A percentile compares a stretch with the other conserved stretches of the same genome.
phyloP scores from a whole-genome alignment of 2,888 invertebrate species.

The Entomobrya multifasciata region DNA sequence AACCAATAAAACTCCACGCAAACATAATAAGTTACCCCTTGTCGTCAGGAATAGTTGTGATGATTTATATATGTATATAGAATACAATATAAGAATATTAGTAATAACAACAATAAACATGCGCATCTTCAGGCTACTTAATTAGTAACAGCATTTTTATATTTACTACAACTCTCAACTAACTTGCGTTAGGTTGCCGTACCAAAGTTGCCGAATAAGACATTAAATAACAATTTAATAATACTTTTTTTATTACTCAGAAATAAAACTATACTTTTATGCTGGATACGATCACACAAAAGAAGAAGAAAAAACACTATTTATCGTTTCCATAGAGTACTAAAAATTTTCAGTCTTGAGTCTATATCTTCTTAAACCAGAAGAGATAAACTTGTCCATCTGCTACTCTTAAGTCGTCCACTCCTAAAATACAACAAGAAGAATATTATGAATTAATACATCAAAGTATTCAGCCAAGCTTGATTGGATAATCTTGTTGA shows the following conservation, averaged over 20 bases:
- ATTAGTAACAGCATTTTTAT: too few relatives aligned
- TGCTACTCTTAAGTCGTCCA: constrained; percentile 92
- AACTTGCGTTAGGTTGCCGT: too few relatives aligned
- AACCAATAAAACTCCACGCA: neutral
- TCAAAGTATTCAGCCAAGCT: too few relatives aligned
- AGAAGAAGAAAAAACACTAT: neutral
- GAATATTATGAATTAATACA: neutral
- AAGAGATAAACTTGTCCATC: constrained; percentile 94
- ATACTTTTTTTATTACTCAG: neutral
- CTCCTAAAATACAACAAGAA: constrained; percentile 85
- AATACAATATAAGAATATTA: too few relatives aligned
- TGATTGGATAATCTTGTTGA: too few relatives aligned
- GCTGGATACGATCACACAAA: neutral
- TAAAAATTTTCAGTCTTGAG: constrained; percentile 68
- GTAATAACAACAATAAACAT: too few relatives aligned
- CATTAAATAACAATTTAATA: too few relatives aligned
- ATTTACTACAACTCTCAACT: too few relatives aligned
- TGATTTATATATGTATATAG: too few relatives aligned
- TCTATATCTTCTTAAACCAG: constrained; percentile 94
- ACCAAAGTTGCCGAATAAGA: too few relatives aligned
- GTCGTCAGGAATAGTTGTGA: neutral
- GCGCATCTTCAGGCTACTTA: too few relatives aligned
- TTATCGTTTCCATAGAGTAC: constrained; percentile 25
- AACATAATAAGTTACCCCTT: neutral
- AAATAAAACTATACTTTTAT: neutral